Conservation (phyloP, 2,888 invertebrate species). For the Beris morrisii region DNA sequence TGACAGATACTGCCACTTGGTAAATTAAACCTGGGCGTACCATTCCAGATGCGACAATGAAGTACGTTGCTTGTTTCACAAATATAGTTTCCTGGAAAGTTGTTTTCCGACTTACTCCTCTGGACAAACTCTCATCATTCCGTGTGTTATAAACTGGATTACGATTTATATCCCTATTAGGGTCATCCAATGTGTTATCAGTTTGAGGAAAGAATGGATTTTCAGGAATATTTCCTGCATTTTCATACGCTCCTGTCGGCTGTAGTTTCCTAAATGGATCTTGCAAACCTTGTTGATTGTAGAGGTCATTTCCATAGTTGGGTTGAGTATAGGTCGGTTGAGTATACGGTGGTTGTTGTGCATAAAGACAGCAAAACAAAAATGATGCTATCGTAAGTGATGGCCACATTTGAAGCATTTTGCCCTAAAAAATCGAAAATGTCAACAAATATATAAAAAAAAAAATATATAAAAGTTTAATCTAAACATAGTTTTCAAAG, state of each 20-base stretch:
- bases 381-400: conserved; percentile 11
- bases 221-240: not conserved
- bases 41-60: conserved; percentile 88
- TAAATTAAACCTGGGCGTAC: conserved; percentile 91
- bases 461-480: too few species aligned
- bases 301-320: conserved; percentile 21
- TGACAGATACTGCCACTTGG: conserved; percentile 81
- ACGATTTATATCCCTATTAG: conserved; percentile 11
- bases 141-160: conserved; percentile 7
- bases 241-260: conserved; percentile 8
- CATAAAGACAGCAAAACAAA: not conserved
- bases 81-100: conserved; percentile 38
- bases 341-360: conserved; percentile 6
- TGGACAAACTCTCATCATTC: conserved; percentile 33
- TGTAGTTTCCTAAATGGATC: conserved; percentile 26
- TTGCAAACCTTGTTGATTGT: conserved; percentile 20
- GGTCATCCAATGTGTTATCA: conserved; percentile 9
- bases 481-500: too few species aligned
- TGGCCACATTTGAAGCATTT: conserved; percentile 19
- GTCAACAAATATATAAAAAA: not conserved
- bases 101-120: conserved; percentile 45
- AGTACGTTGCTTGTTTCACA: conserved; percentile 67
- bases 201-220: conserved; percentile 16
- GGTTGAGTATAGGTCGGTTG: conserved; percentile 20
- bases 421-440: conserved; percentile 12